A percentile compares a stretch with the other conserved stretches of the same genome.
phyloP scores from a whole-genome alignment of 35 echinoderm and acorn worm species.

The Apostichopus californicus region DNA sequence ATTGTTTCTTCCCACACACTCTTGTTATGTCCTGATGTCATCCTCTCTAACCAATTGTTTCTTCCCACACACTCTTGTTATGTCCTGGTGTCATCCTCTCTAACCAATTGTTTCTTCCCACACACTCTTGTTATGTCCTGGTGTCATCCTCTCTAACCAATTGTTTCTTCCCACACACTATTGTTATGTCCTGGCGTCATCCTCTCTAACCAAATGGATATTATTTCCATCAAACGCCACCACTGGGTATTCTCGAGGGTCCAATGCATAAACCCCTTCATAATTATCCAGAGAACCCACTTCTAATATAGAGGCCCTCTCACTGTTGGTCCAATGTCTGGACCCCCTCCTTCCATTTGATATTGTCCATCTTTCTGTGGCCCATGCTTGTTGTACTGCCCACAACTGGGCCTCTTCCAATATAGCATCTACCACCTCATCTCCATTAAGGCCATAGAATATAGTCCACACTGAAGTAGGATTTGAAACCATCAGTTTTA shows the following conservation, averaged over 20 bases:
- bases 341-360: slow-evolving; percentile 68
- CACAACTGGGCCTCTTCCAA: slow-evolving; percentile 69
- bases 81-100: no score
- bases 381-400: slow-evolving; percentile 85
- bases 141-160: slow-evolving; percentile 54
- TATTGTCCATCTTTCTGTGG: slow-evolving; percentile 64
- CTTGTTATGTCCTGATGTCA: no score
- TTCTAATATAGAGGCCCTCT: slow-evolving; percentile 66
- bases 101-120: slow-evolving; percentile 41
- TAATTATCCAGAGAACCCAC: slow-evolving; percentile 68
- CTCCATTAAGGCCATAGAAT: slow-evolving; percentile 68
- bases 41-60: no score
- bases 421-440: slow-evolving; percentile 62
- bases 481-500: slow-evolving; percentile 60
- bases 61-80: no score
- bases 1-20: no score
- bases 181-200: slow-evolving; percentile 21
- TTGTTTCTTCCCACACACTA: not conserved
- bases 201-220: slow-evolving; percentile 64
- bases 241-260: slow-evolving; percentile 72
- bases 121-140: not conserved
- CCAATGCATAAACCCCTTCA: slow-evolving; percentile 73
- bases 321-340: slow-evolving; percentile 74
- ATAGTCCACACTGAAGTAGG: slow-evolving; percentile 74
- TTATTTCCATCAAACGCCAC: slow-evolving; percentile 95